Base-by-base conservation (phyloP, 2,113 vertebrate species). In the Crotalus helleri region DNA sequence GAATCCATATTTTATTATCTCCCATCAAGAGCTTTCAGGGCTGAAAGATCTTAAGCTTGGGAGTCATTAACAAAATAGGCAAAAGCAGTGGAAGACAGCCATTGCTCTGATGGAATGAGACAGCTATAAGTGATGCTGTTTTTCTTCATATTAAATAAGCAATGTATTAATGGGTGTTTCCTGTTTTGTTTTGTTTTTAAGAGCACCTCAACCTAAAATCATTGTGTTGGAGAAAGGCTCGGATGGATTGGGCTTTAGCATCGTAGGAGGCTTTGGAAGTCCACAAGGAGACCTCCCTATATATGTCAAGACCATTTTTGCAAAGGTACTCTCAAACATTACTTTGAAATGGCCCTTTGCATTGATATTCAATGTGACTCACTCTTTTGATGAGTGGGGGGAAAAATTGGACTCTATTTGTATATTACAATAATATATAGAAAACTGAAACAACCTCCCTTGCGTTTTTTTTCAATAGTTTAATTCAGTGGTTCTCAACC, bases 261-360 rank as follows among this genome's bases (percentile, higher is more conserved):
- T 99, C 94, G 99, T 99, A 10, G 99, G 99, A 15, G 99, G 99
- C 13, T 99, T 98, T 81, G 98, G 99, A 93, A 99, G 99, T 97
- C 99, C 99, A 91, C 99, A 99, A 57, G 99, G 99, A 97, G 99
- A 99, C 97, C 98, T 99, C 96, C 99, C 99, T 44, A 99, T 99
- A 97, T 99, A 99, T 95, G 98, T 99, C 96, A 99, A 99, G 98
- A 99, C 99, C 13, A 98, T 99, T 97, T 99, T 99, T 98, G 98
- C 98, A 97, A 99, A 99, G 99, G 99, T 99, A 98, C 44, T 85
- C 3, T 39, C 24, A 54, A 88, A 54, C 15, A 10, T 49, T 69
- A n/a, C 53, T 88, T 53, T 54, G 29, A 13, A 87, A 87, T 87
- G 15, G 23, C 53, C 57, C 58, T 13, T 4, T 23, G 33, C 86